These are phyloP conservation scores for Drosophila paracracens DNA, from an alignment of 2,888 invertebrate genomes.

Conservation along the genomic window DNA sequence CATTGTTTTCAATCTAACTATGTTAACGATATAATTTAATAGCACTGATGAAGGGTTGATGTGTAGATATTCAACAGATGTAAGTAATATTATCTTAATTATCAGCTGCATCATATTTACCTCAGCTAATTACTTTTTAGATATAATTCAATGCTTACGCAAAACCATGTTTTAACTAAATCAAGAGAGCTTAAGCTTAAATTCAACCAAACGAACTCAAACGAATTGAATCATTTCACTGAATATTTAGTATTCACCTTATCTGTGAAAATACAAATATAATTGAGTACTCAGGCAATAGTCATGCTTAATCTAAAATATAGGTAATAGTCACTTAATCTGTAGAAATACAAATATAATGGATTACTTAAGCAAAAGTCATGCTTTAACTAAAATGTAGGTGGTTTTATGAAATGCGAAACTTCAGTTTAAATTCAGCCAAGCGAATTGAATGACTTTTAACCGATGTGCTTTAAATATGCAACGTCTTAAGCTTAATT, in stretches of 20 bases:
- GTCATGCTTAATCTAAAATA: neutral
- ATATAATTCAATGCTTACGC: neutral
- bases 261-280: neutral
- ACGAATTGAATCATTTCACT: neutral
- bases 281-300: neutral
- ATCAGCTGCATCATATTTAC: neutral
- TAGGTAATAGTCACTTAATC: neutral
- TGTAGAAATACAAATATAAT: neutral
- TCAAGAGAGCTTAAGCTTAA: neutral
- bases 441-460: neutral
- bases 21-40: neutral
- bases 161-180: neutral
- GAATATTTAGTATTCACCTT: neutral
- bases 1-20: neutral
- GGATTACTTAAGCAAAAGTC: neutral
- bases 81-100: neutral
- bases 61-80: neutral
- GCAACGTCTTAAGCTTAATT: neutral
- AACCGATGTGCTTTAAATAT: conserved; percentile 3
- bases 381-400: neutral
- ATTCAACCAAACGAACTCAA: neutral
- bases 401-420: neutral
- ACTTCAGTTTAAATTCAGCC: neutral
- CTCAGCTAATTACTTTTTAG: too few relatives aligned
- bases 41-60: neutral